Percentiles rank a stretch among this genome's conserved stretches.
Conservation (phyloP, 2,888 invertebrate genomes). For the Lamellibrachia satsuma region DNA sequence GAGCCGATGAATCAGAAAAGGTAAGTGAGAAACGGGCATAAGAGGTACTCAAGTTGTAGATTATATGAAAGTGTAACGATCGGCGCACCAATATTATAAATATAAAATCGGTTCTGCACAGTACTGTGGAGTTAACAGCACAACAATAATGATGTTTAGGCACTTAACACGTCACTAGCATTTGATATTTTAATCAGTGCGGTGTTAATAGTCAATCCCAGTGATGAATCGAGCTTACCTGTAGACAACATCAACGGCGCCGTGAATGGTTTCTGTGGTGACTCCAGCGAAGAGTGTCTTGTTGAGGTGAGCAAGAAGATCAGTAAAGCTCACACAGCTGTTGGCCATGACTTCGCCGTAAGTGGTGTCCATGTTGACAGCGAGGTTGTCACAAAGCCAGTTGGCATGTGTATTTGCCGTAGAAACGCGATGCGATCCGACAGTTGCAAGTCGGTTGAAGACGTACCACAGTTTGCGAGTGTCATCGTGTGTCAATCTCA, state of each 20-base stretch:
- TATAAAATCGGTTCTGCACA: not conserved
- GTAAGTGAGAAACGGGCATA: too few species aligned
- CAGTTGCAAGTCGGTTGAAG: conserved; percentile 36
- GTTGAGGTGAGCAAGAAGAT: conserved; percentile 26
- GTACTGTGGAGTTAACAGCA: not conserved
- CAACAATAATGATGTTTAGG: not conserved
- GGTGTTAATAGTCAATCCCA: not conserved
- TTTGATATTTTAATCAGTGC: not conserved
- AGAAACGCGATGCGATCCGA: conserved; percentile 38
- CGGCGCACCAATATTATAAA: not conserved
- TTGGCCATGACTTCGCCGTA: conserved; percentile 20
- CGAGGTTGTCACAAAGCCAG: conserved; percentile 39
- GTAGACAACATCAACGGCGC: conserved; percentile 38
- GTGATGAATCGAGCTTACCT: not conserved
- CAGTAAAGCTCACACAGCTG: conserved; percentile 20
- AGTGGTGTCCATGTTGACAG: conserved; percentile 19
- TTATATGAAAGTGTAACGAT: too few species aligned
- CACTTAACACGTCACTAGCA: not conserved
- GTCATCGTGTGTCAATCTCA: not conserved
- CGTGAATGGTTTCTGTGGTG: conserved; percentile 17
- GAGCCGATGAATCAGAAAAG: too few species aligned
- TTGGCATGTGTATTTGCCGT: conserved; percentile 31
- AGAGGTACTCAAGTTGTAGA: not conserved
- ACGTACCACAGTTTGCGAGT: conserved; percentile 36
- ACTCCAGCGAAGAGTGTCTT: conserved; percentile 25